Conservation (phyloP, 2,113 vertebrate species). For the Chelonoidis abingdonii region DNA sequence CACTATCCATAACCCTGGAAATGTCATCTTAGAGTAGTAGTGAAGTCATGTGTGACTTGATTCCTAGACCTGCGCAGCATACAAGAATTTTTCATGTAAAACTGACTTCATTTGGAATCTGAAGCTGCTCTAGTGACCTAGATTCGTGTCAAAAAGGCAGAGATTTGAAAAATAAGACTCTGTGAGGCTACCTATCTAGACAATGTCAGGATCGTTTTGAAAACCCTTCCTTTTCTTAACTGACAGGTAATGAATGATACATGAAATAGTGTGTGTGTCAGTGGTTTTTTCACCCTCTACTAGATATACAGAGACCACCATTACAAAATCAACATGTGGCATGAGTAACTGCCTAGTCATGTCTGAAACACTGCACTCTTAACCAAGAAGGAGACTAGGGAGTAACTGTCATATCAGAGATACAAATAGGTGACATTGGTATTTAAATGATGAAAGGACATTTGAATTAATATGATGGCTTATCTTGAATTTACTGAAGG, state of each 20-base stretch:
- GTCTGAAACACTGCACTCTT: conserved; percentile 31
- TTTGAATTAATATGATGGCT: conserved; percentile 56
- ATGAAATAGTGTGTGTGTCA: conserved; percentile 42
- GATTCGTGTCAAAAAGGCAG: background rate
- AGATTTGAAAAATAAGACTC: conserved; percentile 12
- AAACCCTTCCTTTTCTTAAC: conserved; percentile 36
- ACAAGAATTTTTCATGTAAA: background rate
- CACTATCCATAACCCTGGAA: background rate
- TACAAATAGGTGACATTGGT: background rate
- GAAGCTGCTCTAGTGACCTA: background rate
- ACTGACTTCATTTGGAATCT: background rate
- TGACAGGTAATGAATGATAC: conserved; percentile 66
- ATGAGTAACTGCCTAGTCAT: conserved; percentile 45
- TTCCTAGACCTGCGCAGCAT: background rate
- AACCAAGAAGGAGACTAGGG: conserved; percentile 14
- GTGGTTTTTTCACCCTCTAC: conserved; percentile 36
- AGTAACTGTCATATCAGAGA: conserved; percentile 30
- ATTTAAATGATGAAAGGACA: background rate
- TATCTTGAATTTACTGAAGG: conserved; percentile 63
- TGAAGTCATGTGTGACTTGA: background rate
- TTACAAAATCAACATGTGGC: conserved; percentile 50
- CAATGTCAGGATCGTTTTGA: conserved; percentile 40
- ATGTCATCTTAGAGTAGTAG: background rate
- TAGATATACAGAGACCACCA: conserved; percentile 50
- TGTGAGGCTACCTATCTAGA: background rate